These are phyloP conservation scores for Gobionotothen gibberifrons DNA, from an alignment of 2,797 vertebrate species.

Conservation along the genomic window DNA sequence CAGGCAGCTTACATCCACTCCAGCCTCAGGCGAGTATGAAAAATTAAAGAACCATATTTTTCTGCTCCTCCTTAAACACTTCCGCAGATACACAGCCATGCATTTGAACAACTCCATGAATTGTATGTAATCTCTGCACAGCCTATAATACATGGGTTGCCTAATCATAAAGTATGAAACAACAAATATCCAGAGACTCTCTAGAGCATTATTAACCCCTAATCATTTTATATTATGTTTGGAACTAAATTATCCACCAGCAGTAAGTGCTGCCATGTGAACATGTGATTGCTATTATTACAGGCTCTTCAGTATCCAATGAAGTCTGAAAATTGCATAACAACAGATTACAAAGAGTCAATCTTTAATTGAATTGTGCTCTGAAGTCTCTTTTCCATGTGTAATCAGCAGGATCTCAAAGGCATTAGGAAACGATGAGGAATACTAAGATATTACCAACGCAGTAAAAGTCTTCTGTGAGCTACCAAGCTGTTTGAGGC, in stretches of 20 bases:
- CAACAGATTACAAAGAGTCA: neutral
- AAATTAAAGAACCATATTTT: slow-evolving; percentile 60
- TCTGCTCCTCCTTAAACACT: slow-evolving; percentile 55
- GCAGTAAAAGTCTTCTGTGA: neutral
- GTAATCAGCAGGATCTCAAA: neutral
- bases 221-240: neutral
- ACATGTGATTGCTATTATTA: slow-evolving; percentile 4
- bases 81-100: slow-evolving; percentile 30
- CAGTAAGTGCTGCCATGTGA: slow-evolving; percentile 3
- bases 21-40: slow-evolving; percentile 59
- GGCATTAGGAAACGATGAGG: neutral
- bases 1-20: slow-evolving; percentile 43
- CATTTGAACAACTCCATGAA: slow-evolving; percentile 37
- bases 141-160: neutral
- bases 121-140: slow-evolving; percentile 8
- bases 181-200: slow-evolving; percentile 6
- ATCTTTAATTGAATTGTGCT: neutral
- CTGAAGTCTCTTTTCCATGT: neutral
- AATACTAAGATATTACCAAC: neutral
- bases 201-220: neutral
- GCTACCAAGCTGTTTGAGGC: neutral
- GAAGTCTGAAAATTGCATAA: slow-evolving; percentile 9
- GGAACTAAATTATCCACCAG: neutral
- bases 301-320: slow-evolving; percentile 4
- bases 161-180: slow-evolving; percentile 1